Evolutionary conservation across 2,113 vertebrate species (phyloP), one percentile per base, ranked within the genome.

Genomic region (Aythya baeri): DNA sequence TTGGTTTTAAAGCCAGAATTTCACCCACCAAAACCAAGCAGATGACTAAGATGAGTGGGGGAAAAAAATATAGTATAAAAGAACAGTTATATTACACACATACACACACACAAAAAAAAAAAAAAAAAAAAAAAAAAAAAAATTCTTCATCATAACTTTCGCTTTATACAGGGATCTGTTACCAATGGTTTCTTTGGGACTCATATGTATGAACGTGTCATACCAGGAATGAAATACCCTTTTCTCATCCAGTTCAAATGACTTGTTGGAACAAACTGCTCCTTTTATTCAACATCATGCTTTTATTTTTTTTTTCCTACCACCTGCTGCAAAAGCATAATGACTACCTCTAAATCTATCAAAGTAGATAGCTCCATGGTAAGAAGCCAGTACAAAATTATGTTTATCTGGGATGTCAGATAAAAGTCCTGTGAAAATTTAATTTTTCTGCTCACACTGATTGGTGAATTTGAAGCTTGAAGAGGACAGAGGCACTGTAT

Each of bases 301-400:
- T 95, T 91, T 86, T 94, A 49, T 92, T 95, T 91, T 65, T 76
- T 76, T 34, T 76, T 34, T 83, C 61, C 3, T 38, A 83, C 31
- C 34, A 89, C 70, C 73, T 94, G 59, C 46, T 94, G 32, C 73
- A 95, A 94, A 95, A 96, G 49, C 29, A 72, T 76, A 91, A 92
- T 63, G 68, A 86, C 59, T 49, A 66, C 7, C 9, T 92, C 61
- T 94, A 93, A 96, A 95, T 78, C 65, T 72, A 78, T 44, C 55
- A 31, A 89, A 87, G 31, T n/a, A 71, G 61, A 88, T 54, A 32
- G 43, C 54, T 91, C 76, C 50, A 46, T 54, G 21, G 50, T 46
- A 83, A 89, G 86, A 96, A 31, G 5, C 5, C 25, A n/a, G 23
- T 15, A 50, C 17, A 93, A 95, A 94, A 82, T 43, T 63, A 58